Conservation (phyloP, 2,888 invertebrate genomes). For the Creontiades dilutus region DNA sequence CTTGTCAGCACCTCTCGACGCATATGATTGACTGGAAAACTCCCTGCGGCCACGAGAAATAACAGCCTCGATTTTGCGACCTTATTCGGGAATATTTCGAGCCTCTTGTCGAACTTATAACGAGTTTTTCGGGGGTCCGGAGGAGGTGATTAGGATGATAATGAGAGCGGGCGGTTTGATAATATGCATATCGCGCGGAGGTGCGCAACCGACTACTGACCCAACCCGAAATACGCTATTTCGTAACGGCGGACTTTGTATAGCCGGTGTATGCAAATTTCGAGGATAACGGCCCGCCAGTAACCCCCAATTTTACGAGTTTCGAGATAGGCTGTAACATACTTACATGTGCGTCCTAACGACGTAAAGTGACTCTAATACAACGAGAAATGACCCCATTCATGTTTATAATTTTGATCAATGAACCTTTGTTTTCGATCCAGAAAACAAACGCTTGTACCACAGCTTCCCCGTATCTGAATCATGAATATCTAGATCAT, state of each 20-base stretch:
- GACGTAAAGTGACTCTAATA: background rate
- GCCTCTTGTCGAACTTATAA: background rate
- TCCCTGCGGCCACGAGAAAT: background rate
- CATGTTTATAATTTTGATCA: no score
- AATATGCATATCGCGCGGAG: background rate
- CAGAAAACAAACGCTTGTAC: no score
- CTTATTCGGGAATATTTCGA: conserved; percentile 37
- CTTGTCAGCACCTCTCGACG: conserved; percentile 20
- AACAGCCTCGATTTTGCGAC: conserved; percentile 6
- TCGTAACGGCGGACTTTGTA: background rate
- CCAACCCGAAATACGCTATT: background rate
- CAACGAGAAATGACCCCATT: background rate
- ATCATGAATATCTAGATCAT: no score
- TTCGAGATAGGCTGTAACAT: background rate
- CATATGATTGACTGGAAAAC: background rate
- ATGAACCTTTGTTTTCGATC: no score
- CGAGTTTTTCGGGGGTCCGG: background rate
- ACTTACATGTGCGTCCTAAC: background rate
- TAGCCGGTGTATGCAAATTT: background rate
- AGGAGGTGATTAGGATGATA: conserved; percentile 22
- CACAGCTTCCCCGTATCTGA: no score
- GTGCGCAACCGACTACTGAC: background rate
- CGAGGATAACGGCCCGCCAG: conserved; percentile 7
- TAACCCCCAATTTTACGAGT: background rate
- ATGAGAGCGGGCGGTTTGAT: conserved; percentile 27